Base-by-base conservation (phyloP, 2,888 invertebrate genomes). In the Rhynchonema sp. region DNA sequence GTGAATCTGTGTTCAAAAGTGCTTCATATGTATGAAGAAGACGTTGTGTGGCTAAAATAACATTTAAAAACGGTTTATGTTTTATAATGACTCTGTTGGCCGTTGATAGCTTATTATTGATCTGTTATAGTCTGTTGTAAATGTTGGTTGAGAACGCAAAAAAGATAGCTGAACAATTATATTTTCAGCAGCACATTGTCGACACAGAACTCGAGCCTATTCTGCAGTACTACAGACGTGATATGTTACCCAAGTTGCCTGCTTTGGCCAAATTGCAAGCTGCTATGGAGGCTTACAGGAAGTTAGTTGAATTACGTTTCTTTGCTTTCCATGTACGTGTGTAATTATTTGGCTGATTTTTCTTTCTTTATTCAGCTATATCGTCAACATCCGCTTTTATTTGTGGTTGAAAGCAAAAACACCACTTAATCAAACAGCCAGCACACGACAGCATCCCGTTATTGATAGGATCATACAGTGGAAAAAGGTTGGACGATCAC, bases 351-450 rank as follows among this genome's bases (percentile, higher is more conserved):
- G n/a, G n/a, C n/a, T n/a, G n/a, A n/a, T n/a, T n/a, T n/a, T n/a
- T n/a, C n/a, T n/a, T n/a, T n/a, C n/a, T n/a, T n/a, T n/a, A n/a
- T n/a, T n/a, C n/a, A 88, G 87, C 72, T 91, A 91, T 72, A 85
- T 85, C 66, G 82, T 83, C 27, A 90, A 91, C 73, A 83, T 91
- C 49, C 80, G 82, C 57, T 88, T 86, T 75, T 91, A 90, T 74
- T 74, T 92, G 65, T 79, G 86, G 66, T 75, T 92, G 23, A 89
- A 89, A 78, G 81, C 85, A 59, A 83, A 83, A 69, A 82, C 82
- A 17, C 49, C 49, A 49, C 9, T 49, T n/a, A n/a, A 17, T 67
- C 76, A 80, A 27, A 79, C 81, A 59, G 79, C 86, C 27, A 64
- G 59, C n/a, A 65, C 66, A 56, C 62, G 83, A 68, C 83, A 83